Base-by-base conservation (phyloP, 2,113 vertebrate genomes). In the Climacteris rufus region DNA sequence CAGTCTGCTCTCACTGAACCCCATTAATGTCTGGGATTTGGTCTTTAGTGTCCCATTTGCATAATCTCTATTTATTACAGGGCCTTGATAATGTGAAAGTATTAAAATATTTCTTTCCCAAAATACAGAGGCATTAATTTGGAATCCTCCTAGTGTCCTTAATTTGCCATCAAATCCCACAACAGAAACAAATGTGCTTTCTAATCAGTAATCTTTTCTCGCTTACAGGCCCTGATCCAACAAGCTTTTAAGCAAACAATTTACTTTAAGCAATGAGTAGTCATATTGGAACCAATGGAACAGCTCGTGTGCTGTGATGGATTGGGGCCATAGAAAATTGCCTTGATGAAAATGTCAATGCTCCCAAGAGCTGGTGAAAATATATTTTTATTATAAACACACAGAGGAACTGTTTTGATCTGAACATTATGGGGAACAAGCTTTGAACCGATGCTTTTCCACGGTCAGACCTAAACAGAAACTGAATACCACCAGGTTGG, bases 351-450 rank as follows among this genome's bases (percentile, higher is more conserved):
- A 97, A 96, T 83, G 93, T 96, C 94, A 96, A 92, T 91, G 93
- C 65, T 97, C 95, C 94, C 96, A 97, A 91, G 96, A 95, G 94
- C 93, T 96, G 92, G 88, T 96, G 95, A 97, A 97, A 96, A 96
- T 96, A 92, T 97, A 96, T 96, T 97, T 97, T 96, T 97, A 97
- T 97, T 96, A 96, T 97, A 97, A 97, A 97, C 97, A 97, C 91
- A 71, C 70, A 59, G 96, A 95, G 89, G 94, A 93, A 95, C 94
- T 96, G 91, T 97, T 97, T 97, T 97, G 96, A 97, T 95, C 97
- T 97, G 92, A 96, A 92, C 96, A 96, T 97, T 97, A 97, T 96
- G 83, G 89, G 90, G 92, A 97, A 95, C 96, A 96, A 95, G 94
- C 97, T 97, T 97, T 97, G 95, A 97, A 97, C 90, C 71, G 24